A percentile compares a stretch with the other conserved stretches of the same genome.
Conservation (phyloP, 2,888 invertebrate genomes). For the Hymenopus coronatus region DNA sequence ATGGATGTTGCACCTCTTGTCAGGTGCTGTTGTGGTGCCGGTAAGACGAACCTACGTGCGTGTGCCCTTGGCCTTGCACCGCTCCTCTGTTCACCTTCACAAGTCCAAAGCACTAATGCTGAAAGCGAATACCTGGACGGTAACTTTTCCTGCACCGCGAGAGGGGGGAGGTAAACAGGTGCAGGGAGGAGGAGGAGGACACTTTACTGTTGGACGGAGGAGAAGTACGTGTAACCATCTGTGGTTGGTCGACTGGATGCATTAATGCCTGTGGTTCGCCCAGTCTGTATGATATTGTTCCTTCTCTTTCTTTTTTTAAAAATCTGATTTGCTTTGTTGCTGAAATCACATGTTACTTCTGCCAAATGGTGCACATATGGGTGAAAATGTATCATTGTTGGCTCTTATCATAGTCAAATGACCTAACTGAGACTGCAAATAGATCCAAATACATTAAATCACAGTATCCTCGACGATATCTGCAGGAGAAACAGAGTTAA, state of each 20-base stretch:
- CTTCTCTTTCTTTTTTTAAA: background rate
- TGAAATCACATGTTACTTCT: background rate
- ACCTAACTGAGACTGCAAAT: no score
- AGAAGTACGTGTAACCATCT: background rate
- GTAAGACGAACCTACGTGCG: slow-evolving; percentile 5
- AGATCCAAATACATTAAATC: no score
- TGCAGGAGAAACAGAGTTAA: no score
- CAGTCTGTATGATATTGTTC: background rate
- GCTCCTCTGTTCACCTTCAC: slow-evolving; percentile 25
- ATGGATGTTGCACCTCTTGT: background rate
- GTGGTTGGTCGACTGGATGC: background rate
- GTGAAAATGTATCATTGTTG: no score
- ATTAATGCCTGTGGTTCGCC: background rate
- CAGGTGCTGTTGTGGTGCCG: background rate
- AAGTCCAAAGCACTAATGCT: slow-evolving; percentile 30
- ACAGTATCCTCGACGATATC: no score
- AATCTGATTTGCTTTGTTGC: background rate
- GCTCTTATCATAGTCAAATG: no score
- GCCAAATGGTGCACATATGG: background rate
- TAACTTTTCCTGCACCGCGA: slow-evolving; percentile 26
- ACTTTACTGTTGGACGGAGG: background rate
- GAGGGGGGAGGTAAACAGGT: background rate
- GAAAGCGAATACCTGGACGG: slow-evolving; percentile 25
- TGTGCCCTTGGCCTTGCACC: slow-evolving; percentile 29
- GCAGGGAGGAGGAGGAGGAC: background rate